A percentile compares a stretch with the other conserved stretches of the same genome.
Conservation (phyloP, 2,113 vertebrate genomes). For the Prietella phreatophila region DNA sequence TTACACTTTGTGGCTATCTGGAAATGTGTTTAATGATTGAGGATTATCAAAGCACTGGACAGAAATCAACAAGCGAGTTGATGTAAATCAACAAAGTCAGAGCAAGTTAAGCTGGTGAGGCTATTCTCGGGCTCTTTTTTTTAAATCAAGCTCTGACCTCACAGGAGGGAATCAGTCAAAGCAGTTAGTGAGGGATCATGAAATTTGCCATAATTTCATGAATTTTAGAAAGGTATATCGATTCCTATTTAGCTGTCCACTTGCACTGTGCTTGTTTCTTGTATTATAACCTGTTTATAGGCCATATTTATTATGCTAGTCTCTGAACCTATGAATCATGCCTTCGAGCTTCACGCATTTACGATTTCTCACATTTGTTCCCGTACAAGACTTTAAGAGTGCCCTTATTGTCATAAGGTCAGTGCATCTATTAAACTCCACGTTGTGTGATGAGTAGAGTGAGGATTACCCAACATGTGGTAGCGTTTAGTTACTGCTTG, state of each 20-base stretch:
- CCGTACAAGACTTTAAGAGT: neutral
- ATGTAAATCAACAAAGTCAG: slow-evolving; percentile 4
- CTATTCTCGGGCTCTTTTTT: neutral
- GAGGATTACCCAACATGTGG: slow-evolving; percentile 64
- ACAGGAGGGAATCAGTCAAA: slow-evolving; percentile 12
- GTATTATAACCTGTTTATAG: neutral
- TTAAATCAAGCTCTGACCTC: slow-evolving; percentile 1
- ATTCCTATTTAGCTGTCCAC: neutral
- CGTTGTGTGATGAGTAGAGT: slow-evolving; percentile 47
- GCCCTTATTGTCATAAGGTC: slow-evolving; percentile 55
- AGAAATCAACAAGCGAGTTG: slow-evolving; percentile 51
- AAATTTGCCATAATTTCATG: neutral
- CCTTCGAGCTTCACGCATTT: neutral
- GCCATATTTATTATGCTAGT: neutral
- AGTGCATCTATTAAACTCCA: slow-evolving; percentile 44
- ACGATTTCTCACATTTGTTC: neutral
- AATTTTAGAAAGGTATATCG: neutral
- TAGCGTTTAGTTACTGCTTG: slow-evolving; percentile 62
- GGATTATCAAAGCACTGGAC: slow-evolving; percentile 46
- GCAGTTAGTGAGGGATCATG: neutral
- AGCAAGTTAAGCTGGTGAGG: neutral
- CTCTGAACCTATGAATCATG: neutral
- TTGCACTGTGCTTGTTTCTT: neutral
- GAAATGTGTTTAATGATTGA: slow-evolving; percentile 50
- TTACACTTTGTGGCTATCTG: slow-evolving; percentile 60